Evolutionary conservation across 2,797 vertebrate genomes (phyloP).

Genomic region (Morus bassanus): DNA sequence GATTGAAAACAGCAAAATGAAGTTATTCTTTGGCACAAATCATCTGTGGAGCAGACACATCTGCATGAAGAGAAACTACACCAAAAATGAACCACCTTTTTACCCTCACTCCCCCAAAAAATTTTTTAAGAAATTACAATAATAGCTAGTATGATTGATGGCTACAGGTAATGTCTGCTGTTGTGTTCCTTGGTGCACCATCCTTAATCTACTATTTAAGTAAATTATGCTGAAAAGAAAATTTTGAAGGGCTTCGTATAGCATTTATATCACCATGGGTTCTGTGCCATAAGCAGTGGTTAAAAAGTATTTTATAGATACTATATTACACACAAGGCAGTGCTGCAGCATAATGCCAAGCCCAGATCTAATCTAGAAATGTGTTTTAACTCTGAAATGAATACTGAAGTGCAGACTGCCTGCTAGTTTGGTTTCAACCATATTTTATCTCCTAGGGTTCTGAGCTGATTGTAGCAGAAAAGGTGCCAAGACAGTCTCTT

Average conservation of each 20-base stretch:
- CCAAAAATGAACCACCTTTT: neutral
- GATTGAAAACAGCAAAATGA: neutral
- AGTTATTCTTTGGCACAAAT: neutral
- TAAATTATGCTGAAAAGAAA: neutral
- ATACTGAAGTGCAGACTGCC: conserved; percentile 17
- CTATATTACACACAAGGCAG: conserved; percentile 2
- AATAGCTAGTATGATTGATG: neutral
- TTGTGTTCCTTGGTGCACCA: neutral
- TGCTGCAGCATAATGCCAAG: neutral
- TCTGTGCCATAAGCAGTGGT: neutral
- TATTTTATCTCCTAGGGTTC: conserved; percentile 46
- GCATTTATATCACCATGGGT: neutral
- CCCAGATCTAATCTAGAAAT: conserved; percentile 40
- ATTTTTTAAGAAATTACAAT: neutral
- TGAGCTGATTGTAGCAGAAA: conserved; percentile 49
- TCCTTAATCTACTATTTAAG: neutral
- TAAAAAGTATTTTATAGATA: conserved; percentile 35
- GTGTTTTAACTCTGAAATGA: conserved; percentile 41
- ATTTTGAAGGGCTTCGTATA: neutral
- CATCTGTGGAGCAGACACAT: neutral
- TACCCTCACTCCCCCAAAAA: neutral
- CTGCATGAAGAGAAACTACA: neutral
- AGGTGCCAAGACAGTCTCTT: conserved; percentile 32
- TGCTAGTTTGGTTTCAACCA: conserved; percentile 27
- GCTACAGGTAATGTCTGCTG: neutral